Base-by-base conservation (phyloP, 37 sponge, comb jelly and placozoan genomes). In the Bolinopsis microptera region DNA sequence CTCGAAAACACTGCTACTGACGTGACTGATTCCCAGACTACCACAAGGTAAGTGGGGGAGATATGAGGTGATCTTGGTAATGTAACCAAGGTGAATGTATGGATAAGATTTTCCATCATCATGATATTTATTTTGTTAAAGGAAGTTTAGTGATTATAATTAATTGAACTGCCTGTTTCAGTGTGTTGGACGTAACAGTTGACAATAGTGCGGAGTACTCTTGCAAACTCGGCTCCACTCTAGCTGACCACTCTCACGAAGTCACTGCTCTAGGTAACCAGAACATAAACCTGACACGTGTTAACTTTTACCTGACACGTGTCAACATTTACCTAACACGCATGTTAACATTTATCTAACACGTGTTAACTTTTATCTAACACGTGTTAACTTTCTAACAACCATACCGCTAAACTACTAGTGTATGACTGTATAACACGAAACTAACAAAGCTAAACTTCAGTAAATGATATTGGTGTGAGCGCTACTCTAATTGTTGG, bases 221-320 rank as follows among this genome's bases (percentile, higher is more conserved):
- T 32, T 77, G 80, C 18, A 77, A 35, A 77, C 80, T 77, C 0
- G 80, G 32, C 2, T 21, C 18, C 1, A 77, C 80, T 35, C 32
- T 18, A 36, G 35, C 80, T 28, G 80, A 77, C 35, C 80, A 77
- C 35, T 34, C 34, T 36, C 80, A 77, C 36, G 9, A 27, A 8
- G 80, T 77, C 80, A 77, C 32, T 77, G 80, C 36, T 35, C 80
- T 77, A 77, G 80, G 80, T 77, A 28, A 30, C 61, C 13, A 5
- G 61, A 5, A 48, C 61, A 48, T 48, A 18, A 48, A 48, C 13
- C 61, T 48, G 13, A 48, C 61, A 5, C 5, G 9, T 5, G 5
- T 5, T 18, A 5, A 5, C 13, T 13, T 5, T n/a, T n/a, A n/a
- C n/a, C n/a, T n/a, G n/a, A n/a, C n/a, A n/a, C n/a, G n/a, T n/a